Percentiles rank a stretch among this genome's conserved stretches.
Conservation (phyloP, 2,888 invertebrate species). For the Lepidonotus clava region DNA sequence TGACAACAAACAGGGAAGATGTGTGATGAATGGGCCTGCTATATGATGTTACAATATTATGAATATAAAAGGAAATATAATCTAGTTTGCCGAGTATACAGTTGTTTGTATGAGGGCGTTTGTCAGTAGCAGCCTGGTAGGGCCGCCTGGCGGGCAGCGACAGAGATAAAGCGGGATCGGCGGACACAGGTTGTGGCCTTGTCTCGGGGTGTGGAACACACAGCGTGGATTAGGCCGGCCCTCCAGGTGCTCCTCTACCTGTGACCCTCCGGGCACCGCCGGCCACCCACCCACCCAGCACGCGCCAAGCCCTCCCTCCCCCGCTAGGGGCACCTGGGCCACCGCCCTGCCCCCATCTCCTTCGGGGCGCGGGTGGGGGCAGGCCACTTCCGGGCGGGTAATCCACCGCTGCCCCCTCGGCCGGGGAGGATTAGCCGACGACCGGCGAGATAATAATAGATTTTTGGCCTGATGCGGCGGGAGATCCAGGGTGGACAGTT, state of each 20-base stretch:
- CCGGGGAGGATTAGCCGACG: background rate
- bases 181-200: background rate
- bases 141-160: background rate
- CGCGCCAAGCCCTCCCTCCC: background rate
- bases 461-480: constrained; percentile 41
- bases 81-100: too few species aligned
- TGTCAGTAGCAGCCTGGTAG: too few species aligned
- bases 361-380: background rate
- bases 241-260: constrained; percentile 6
- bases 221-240: background rate
- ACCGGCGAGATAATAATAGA: constrained; percentile 44
- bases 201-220: background rate
- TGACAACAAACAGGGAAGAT: too few species aligned
- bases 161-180: background rate
- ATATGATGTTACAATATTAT: too few species aligned
- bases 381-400: constrained; percentile 40
- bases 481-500: constrained; percentile 44
- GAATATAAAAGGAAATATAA: too few species aligned
- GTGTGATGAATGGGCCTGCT: too few species aligned
- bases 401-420: constrained; percentile 13
- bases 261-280: background rate
- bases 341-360: too few species aligned
- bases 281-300: background rate
- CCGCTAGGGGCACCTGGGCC: background rate
- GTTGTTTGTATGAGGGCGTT: too few species aligned